These are phyloP conservation scores for Phrynocephalus forsythii DNA, from an alignment of 2,797 vertebrate species.

Conservation along the genomic window DNA sequence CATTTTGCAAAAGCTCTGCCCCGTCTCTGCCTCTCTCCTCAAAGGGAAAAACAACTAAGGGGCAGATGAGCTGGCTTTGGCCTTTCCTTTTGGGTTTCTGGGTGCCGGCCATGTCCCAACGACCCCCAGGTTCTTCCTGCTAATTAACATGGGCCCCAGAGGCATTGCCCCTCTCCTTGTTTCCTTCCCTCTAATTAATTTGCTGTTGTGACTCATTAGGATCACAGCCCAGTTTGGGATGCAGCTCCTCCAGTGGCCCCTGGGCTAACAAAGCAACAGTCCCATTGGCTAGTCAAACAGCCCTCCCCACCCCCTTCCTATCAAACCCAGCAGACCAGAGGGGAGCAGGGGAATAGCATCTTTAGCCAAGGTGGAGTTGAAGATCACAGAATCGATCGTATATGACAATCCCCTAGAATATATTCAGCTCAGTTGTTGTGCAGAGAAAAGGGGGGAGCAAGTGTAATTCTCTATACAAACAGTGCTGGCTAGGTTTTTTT, in stretches of 20 bases:
- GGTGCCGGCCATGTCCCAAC: neutral
- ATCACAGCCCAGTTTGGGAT: conserved; percentile 15
- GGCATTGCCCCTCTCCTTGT: conserved; percentile 33
- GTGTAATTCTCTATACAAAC: conserved; percentile 59
- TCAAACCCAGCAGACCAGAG: neutral
- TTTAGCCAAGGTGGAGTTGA: conserved; percentile 31
- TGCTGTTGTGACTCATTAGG: conserved; percentile 54
- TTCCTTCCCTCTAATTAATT: conserved; percentile 56
- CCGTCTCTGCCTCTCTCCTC: neutral
- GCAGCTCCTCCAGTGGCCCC: conserved; percentile 13
- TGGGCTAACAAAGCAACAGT: conserved; percentile 1
- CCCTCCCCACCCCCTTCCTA: conserved; percentile 29
- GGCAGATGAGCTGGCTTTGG: neutral
- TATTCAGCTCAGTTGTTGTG: conserved; percentile 27
- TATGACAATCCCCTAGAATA: conserved; percentile 30
- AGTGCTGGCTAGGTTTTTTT: neutral
- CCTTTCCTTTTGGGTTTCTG: neutral
- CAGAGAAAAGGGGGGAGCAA: neutral
- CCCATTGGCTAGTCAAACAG: conserved; percentile 1
- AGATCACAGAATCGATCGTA: conserved; percentile 30
- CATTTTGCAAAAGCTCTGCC: neutral
- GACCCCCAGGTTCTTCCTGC: neutral
- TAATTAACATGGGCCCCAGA: conserved; percentile 48
- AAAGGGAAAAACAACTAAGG: neutral
- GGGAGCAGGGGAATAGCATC: neutral